phyloP scores from a whole-genome alignment of 2,797 vertebrate genomes.

The Fistularia tabacaria region DNA sequence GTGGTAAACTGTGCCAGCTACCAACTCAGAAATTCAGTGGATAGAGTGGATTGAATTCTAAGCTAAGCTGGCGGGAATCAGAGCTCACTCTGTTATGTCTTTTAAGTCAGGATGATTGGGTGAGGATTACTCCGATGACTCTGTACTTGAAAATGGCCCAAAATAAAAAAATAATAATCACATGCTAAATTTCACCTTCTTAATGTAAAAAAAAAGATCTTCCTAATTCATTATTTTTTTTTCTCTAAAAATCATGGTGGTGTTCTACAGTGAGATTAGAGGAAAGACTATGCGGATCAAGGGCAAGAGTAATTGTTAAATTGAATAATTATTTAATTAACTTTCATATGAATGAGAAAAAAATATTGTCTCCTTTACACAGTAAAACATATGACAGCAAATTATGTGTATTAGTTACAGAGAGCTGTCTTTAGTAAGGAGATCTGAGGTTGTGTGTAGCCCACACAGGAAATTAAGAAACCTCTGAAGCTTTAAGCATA shows the following conservation, averaged over 20 bases:
- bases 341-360: slow-evolving; percentile 57
- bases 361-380: slow-evolving; percentile 22
- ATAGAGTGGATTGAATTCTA: no score
- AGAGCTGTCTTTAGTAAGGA: slow-evolving; percentile 43
- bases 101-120: no score
- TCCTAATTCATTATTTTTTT: neutral
- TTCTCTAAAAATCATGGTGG: neutral
- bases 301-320: no score
- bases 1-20: neutral
- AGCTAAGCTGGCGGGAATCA: no score
- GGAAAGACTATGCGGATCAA: slow-evolving; percentile 5
- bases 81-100: no score
- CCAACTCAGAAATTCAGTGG: no score
- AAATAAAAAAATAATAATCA: no score
- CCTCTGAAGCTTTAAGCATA: slow-evolving; percentile 77
- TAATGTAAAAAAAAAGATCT: neutral
- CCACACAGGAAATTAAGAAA: slow-evolving; percentile 83
- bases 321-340: slow-evolving; percentile 35
- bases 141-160: no score
- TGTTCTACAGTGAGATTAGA: slow-evolving; percentile 13
- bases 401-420: slow-evolving; percentile 60
- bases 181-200: neutral
- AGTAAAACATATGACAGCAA: slow-evolving; percentile 21
- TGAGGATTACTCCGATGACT: no score
- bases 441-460: slow-evolving; percentile 73